Conservation (phyloP, 2,888 invertebrate genomes). For the Blera fallax region DNA sequence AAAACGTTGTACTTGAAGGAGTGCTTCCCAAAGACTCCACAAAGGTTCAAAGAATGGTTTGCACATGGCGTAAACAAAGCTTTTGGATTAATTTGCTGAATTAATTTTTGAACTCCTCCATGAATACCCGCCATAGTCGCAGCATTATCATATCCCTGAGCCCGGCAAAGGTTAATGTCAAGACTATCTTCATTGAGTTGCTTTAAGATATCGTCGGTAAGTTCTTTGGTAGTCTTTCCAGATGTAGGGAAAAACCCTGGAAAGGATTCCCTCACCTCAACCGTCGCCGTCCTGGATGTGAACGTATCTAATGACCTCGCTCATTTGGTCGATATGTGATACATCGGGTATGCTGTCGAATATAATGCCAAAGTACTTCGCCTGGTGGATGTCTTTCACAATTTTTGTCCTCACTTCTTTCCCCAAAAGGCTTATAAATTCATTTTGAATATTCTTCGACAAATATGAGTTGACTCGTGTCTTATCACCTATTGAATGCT, state of each 20-base stretch:
- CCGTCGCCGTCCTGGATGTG: neutral
- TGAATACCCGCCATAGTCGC: conserved; percentile 25
- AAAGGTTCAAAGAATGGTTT: no score
- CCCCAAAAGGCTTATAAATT: conserved; percentile 9
- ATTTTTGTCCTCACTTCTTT: conserved; percentile 1
- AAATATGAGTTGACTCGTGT: conserved; percentile 12
- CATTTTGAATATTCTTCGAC: conserved; percentile 24
- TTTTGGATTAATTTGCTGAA: neutral
- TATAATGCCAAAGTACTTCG: conserved; percentile 21
- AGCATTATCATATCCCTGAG: conserved; percentile 25
- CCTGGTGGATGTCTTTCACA: conserved; percentile 30
- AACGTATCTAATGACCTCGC: neutral
- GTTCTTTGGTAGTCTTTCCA: neutral
- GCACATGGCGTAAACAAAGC: neutral
- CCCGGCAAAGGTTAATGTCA: conserved; percentile 16
- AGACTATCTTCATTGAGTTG: neutral
- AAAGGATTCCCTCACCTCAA: neutral
- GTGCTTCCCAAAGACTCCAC: neutral
- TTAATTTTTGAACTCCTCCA: conserved; percentile 24
- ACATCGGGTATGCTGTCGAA: conserved; percentile 1
- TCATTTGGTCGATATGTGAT: conserved; percentile 9
- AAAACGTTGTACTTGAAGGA: conserved; percentile 15
- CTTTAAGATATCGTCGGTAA: neutral
- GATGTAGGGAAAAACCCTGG: neutral
- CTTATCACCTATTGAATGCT: neutral